Base-by-base conservation (phyloP, 2,888 invertebrate genomes). In the Tortricodes alternella region DNA sequence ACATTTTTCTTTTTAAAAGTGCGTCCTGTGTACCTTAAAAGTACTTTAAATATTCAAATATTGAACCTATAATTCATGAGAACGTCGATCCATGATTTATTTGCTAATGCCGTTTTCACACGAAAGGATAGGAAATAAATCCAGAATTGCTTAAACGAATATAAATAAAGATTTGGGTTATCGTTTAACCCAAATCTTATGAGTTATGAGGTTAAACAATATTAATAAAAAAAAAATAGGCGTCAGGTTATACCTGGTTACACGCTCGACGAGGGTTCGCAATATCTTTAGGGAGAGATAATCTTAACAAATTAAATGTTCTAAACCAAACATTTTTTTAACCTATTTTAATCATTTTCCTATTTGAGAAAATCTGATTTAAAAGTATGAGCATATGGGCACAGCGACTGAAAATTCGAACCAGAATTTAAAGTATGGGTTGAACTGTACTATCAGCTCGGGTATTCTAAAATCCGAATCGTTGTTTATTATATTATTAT, bases 191-290 rank as follows among this genome's bases (percentile, higher is more conserved):
- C n/a, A n/a, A n/a, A n/a, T n/a, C n/a, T n/a, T n/a, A 55, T 55
- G 35, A 49, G 43, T 55, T 55, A 49, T 41, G 15, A 13, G 43
- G 19, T 8, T 35, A 37, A 43, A 37, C 41, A 48, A 49, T 55
- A 48, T 49, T 55, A 55, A 55, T 55, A 55, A 55, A 48, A 48
- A 27, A 24, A 48, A 41, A 34, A 24, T 27, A 39, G 15, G 18
- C 29, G 18, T 16, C 4, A 38, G 37, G 48, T 46, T 46, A 53
- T 15, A 39, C 23, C 19, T 18, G 11, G n/a, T n/a, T 11, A 15
- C n/a, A 8, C 24, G 16, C 6, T 19, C 35, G 35, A 16, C 35
- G 34, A 53, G 21, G 46, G 38, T 38, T 15, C 44, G 43, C n/a
- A 11, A 34, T 19, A 15, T 3, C 18, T 9, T 19, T 8, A 11